Conservation (phyloP, 2,797 vertebrate species). For the Thamnophis elegans region DNA sequence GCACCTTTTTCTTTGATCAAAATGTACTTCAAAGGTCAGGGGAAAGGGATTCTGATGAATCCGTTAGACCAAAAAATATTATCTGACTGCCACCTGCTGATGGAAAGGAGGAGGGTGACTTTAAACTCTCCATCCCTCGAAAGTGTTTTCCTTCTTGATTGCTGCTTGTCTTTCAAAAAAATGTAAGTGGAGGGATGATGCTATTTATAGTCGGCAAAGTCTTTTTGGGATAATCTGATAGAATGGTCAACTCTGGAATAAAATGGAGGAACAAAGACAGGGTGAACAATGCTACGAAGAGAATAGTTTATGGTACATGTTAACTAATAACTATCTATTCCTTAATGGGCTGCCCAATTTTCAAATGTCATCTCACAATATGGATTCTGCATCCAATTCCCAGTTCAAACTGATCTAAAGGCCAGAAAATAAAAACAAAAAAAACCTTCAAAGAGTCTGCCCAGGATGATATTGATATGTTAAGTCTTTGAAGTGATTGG, state of each 20-base stretch:
- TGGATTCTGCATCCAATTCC: neutral
- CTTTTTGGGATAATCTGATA: neutral
- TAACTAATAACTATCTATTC: neutral
- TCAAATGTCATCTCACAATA: neutral
- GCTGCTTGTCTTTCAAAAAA: neutral
- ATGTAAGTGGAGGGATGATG: neutral
- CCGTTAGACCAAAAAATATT: neutral
- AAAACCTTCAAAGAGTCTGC: neutral
- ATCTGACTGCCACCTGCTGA: conserved; percentile 9
- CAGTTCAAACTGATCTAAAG: neutral
- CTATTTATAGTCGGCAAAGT: neutral
- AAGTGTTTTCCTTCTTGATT: neutral
- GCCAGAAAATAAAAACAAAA: neutral
- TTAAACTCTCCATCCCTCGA: neutral
- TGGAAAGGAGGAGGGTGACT: neutral
- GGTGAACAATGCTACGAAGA: neutral
- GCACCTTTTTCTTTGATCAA: neutral
- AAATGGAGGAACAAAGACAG: neutral
- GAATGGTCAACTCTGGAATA: neutral
- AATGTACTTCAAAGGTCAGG: neutral
- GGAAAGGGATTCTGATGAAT: neutral
- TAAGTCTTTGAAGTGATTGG: neutral
- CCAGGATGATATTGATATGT: neutral
- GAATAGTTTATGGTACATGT: neutral
- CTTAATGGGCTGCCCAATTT: neutral